Percentiles rank a stretch among this genome's conserved stretches.
Evolutionary conservation across 2,888 invertebrate genomes (phyloP).

Genomic region (Galerucella pusilla): DNA sequence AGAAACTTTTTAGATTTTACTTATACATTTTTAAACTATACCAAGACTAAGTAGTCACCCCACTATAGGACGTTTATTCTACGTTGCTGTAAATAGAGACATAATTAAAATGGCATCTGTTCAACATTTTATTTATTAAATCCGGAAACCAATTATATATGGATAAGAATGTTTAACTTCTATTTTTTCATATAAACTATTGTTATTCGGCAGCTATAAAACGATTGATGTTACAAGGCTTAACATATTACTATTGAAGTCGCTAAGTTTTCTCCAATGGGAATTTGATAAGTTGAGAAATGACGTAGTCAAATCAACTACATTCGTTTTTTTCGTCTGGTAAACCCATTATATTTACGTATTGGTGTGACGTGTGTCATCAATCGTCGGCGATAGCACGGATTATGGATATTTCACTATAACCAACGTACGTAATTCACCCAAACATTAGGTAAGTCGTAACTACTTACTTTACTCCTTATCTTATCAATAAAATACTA

Average conservation of each 20-base stretch:
- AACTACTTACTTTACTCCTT: conserved; percentile 39
- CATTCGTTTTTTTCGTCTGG: conserved; percentile 35
- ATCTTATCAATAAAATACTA: conserved; percentile 42
- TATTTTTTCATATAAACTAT: background rate
- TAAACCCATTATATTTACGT: conserved; percentile 36
- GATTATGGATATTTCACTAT: conserved; percentile 49
- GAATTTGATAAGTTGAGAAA: conserved; percentile 33
- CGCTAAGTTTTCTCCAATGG: conserved; percentile 14
- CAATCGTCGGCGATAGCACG: conserved; percentile 53
- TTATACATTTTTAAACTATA: too few relatives aligned
- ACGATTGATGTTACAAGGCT: background rate
- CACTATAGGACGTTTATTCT: background rate
- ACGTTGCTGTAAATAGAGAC: background rate
- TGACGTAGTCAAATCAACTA: conserved; percentile 26
- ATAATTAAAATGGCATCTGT: background rate
- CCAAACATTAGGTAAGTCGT: conserved; percentile 55
- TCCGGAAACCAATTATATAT: background rate
- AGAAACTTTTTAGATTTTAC: background rate
- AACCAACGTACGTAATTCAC: conserved; percentile 53
- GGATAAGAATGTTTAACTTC: background rate
- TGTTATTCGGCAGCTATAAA: background rate
- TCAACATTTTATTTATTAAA: conserved; percentile 4
- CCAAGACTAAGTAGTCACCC: too few relatives aligned
- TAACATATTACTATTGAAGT: background rate
- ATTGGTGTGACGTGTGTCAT: conserved; percentile 52